A percentile compares a stretch with the other conserved stretches of the same genome.
Conservation (phyloP, 2,888 invertebrate genomes). For the Meloe dianella region DNA sequence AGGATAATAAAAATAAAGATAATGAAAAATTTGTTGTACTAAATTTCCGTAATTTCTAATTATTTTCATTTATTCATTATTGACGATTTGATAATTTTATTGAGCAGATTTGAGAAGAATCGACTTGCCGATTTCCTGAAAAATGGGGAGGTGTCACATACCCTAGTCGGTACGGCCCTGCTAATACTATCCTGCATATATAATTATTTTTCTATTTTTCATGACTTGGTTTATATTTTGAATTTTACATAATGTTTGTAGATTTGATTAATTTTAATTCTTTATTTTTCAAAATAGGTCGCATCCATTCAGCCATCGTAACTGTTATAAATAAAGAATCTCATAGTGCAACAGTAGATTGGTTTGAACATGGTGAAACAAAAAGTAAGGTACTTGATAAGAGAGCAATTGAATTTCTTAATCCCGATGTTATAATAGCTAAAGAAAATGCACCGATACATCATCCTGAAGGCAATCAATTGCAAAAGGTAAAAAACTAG, state of each 20-base stretch:
- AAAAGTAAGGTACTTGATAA: slow-evolving; percentile 99
- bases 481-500: slow-evolving; percentile 46
- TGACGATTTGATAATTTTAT: no score
- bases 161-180: neutral
- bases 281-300: slow-evolving; percentile 65
- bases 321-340: slow-evolving; percentile 89
- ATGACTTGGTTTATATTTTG: neutral
- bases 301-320: slow-evolving; percentile 94
- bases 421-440: slow-evolving; percentile 75
- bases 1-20: no score
- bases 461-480: slow-evolving; percentile 35
- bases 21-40: no score
- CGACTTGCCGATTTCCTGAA: no score
- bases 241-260: slow-evolving; percentile 3
- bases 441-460: slow-evolving; percentile 31
- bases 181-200: neutral
- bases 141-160: no score
- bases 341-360: slow-evolving; percentile 95
- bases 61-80: no score
- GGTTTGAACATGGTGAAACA: slow-evolving; percentile 98
- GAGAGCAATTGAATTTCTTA: slow-evolving; percentile 85
- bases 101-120: neutral
- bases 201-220: slow-evolving; percentile 4
- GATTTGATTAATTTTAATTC: neutral
- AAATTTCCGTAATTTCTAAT: no score